Conservation (phyloP, 2,113 vertebrate genomes). For the Zapus hudsonius region DNA sequence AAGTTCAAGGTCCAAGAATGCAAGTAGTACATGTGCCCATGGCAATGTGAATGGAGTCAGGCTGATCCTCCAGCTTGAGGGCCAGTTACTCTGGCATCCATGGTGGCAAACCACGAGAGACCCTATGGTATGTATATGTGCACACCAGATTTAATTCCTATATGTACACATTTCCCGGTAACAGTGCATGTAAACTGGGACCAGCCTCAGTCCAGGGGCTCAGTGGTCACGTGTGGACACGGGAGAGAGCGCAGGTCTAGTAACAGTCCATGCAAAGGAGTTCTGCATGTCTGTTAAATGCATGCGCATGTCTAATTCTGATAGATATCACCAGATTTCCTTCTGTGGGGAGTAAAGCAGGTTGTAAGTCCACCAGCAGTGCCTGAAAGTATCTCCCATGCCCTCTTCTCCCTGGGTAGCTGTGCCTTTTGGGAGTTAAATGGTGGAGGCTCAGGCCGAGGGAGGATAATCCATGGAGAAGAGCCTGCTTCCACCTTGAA, state of each 20-base stretch:
- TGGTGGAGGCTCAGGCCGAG: neutral
- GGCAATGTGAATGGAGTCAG: no score
- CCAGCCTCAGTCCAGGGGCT: neutral
- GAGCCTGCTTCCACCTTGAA: neutral
- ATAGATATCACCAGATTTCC: neutral
- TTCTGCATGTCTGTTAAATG: neutral
- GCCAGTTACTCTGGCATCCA: no score
- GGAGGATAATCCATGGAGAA: accelerated
- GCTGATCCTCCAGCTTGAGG: no score
- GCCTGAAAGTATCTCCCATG: neutral
- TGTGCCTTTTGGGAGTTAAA: neutral
- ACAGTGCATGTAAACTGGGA: neutral
- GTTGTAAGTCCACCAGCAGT: neutral
- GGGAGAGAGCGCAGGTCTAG: accelerated
- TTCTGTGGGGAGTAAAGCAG: neutral
- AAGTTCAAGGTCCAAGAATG: no score
- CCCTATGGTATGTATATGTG: neutral
- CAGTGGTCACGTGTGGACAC: accelerated
- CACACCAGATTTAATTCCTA: neutral
- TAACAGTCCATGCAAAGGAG: no score
- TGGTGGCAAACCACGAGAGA: no score
- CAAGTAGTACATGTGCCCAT: no score
- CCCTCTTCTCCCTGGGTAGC: neutral
- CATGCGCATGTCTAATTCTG: neutral
- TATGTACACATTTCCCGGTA: no score